Evolutionary conservation across 1,140 invertebrate genomes (phyloP).

Genomic region (Drosophila equinoxialis): DNA sequence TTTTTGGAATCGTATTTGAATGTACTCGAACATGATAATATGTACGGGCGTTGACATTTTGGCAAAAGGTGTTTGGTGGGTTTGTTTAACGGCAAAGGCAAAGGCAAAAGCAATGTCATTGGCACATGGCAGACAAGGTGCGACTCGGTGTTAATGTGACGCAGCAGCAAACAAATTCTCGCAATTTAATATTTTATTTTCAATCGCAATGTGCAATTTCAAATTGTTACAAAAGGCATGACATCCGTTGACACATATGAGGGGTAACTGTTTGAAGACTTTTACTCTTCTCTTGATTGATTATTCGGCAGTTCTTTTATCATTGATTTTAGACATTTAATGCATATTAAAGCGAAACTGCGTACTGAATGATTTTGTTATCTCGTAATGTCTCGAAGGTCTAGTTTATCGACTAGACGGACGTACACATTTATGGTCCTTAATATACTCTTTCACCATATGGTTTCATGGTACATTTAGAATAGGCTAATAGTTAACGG

Average conservation of each 20-base stretch:
- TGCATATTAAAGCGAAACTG: background rate
- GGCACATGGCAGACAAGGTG: conserved; percentile 66
- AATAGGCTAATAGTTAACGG: too few relatives aligned
- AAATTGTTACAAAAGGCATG: conserved; percentile 7
- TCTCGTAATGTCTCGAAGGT: too few relatives aligned
- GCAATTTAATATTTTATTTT: conserved; percentile 49
- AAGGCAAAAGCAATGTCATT: conserved; percentile 37
- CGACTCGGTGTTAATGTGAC: conserved; percentile 54
- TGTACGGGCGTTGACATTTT: conserved; percentile 71
- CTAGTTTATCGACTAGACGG: too few relatives aligned
- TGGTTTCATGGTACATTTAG: too few relatives aligned
- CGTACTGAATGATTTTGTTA: too few relatives aligned
- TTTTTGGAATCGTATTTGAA: conserved; percentile 50
- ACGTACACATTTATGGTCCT: too few relatives aligned
- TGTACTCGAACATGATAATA: conserved; percentile 54
- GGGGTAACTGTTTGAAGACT: background rate
- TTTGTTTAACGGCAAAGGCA: conserved; percentile 27
- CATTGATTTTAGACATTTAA: background rate
- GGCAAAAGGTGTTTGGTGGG: conserved; percentile 65
- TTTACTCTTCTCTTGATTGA: background rate
- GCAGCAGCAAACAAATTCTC: conserved; percentile 42
- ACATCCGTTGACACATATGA: conserved; percentile 7
- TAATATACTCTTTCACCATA: too few relatives aligned
- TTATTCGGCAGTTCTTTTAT: background rate
- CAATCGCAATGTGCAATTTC: conserved; percentile 30